Percentiles rank a stretch among this genome's conserved stretches.
phyloP scores from a whole-genome alignment of 2,888 invertebrate genomes.

The Thalpophila matura region DNA sequence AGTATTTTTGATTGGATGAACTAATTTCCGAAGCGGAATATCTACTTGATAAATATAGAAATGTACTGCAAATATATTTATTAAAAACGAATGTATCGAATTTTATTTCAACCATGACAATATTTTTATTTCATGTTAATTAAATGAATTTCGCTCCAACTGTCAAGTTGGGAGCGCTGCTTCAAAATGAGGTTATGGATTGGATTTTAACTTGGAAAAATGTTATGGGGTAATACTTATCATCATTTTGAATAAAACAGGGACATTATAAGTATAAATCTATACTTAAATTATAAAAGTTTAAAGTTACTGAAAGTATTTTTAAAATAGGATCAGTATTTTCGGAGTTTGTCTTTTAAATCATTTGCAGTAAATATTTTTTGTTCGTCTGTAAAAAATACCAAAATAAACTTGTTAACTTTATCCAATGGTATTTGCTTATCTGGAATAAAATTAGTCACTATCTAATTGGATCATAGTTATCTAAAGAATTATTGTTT shows the following conservation, averaged over 20 bases:
- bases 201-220: background rate
- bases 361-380: too few species aligned
- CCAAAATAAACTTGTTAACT: conserved; percentile 17
- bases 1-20: background rate
- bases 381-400: background rate
- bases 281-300: too few species aligned
- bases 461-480: conserved; percentile 24
- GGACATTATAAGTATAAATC: too few species aligned
- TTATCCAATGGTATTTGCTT: background rate
- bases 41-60: background rate
- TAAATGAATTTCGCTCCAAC: background rate
- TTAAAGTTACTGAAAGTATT: too few species aligned
- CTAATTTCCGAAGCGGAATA: background rate
- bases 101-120: conserved; percentile 14
- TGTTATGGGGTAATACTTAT: too few species aligned
- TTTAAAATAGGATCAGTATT: too few species aligned
- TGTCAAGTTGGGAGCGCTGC: background rate
- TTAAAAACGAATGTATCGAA: background rate
- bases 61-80: conserved; percentile 9
- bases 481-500: conserved; percentile 6
- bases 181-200: background rate
- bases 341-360: too few species aligned
- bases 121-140: conserved; percentile 1
- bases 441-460: conserved; percentile 25
- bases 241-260: too few species aligned